These are phyloP conservation scores for Meleagris gallopavo DNA, from an alignment of 2,113 vertebrate genomes.

Conservation along the genomic window DNA sequence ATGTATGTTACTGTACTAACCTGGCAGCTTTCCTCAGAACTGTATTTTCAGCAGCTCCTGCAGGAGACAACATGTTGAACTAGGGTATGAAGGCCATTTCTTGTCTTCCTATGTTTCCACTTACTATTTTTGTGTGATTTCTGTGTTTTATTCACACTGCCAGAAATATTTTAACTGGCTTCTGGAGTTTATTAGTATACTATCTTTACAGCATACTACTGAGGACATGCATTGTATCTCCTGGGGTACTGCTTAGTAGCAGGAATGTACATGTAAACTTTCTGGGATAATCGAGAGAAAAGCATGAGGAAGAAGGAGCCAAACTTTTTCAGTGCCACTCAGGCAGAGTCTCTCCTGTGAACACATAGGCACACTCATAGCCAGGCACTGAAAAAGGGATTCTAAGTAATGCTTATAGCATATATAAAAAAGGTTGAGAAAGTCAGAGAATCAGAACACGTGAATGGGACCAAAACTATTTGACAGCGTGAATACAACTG, in stretches of 20 bases:
- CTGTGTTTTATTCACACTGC: neutral
- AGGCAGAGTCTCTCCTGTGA: neutral
- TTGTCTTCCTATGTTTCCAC: neutral
- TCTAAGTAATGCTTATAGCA: neutral
- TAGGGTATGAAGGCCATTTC: neutral
- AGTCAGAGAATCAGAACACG: neutral
- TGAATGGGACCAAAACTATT: accelerated
- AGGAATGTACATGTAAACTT: neutral
- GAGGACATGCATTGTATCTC: neutral
- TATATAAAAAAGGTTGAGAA: neutral
- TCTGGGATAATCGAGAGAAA: neutral
- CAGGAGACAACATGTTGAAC: neutral
- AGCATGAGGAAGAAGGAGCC: neutral
- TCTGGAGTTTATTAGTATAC: neutral
- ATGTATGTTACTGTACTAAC: neutral
- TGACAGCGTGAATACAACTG: neutral
- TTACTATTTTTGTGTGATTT: neutral
- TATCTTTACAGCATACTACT: neutral
- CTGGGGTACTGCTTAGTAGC: neutral
- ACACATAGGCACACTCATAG: neutral
- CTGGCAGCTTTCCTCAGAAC: neutral
- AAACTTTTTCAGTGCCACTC: neutral
- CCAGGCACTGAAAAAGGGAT: neutral
- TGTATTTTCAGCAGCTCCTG: neutral
- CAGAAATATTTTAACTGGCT: neutral